phyloP scores from a whole-genome alignment of 2,888 invertebrate species.

The Parnassius apollo region DNA sequence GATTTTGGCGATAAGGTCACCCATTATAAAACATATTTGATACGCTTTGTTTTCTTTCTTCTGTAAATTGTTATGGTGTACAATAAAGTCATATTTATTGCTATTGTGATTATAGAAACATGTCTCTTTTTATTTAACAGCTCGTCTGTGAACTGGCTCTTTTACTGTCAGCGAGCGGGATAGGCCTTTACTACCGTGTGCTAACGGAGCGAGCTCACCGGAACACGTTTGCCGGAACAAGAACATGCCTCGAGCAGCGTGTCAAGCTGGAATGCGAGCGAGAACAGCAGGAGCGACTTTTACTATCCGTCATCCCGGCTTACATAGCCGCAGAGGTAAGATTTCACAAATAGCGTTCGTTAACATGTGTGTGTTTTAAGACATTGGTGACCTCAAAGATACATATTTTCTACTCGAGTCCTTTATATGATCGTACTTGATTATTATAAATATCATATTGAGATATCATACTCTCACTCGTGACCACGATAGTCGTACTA shows the following conservation, averaged over 20 bases:
- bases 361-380: background rate
- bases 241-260: conserved; percentile 94
- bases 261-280: conserved; percentile 96
- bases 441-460: too few relatives aligned
- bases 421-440: too few relatives aligned
- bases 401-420: too few relatives aligned
- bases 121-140: conserved; percentile 66
- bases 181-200: conserved; percentile 93
- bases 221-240: conserved; percentile 93
- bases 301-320: conserved; percentile 96
- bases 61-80: too few relatives aligned
- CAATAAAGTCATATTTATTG: too few relatives aligned
- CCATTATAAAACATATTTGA: too few relatives aligned
- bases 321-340: conserved; percentile 95
- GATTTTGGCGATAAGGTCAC: too few relatives aligned
- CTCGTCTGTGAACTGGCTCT: conserved; percentile 88
- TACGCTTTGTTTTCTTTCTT: too few relatives aligned
- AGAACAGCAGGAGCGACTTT: conserved; percentile 94
- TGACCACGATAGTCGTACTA: too few relatives aligned
- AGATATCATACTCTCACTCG: too few relatives aligned
- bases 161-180: conserved; percentile 88
- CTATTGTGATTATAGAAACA: too few relatives aligned
- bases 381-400: too few relatives aligned
- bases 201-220: conserved; percentile 93
- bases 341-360: background rate